These are phyloP conservation scores for Aythya baeri DNA, from an alignment of 2,113 vertebrate species.

Conservation along the genomic window DNA sequence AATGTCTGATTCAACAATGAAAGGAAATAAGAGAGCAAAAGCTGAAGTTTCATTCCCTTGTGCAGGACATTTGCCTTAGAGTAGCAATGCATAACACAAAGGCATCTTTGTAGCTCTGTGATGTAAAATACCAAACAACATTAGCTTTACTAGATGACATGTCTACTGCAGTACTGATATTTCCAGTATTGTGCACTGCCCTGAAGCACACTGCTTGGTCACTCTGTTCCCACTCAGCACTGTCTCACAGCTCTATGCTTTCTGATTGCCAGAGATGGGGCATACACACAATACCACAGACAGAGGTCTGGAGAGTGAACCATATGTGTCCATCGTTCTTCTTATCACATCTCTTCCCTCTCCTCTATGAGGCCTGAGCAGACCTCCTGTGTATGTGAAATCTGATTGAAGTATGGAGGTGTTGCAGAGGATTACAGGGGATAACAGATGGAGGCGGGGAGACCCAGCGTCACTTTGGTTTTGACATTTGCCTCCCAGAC, in stretches of 20 bases:
- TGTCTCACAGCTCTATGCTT: background rate
- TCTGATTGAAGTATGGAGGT: background rate
- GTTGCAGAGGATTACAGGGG: background rate
- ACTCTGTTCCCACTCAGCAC: fast-evolving
- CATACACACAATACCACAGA: fast-evolving
- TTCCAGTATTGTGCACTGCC: background rate
- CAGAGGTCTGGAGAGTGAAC: background rate
- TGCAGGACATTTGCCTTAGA: background rate
- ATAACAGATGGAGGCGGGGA: background rate
- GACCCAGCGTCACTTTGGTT: background rate
- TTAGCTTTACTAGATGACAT: background rate
- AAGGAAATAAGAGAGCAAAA: background rate
- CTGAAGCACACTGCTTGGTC: background rate
- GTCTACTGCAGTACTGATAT: background rate
- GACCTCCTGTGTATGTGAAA: background rate
- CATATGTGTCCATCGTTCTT: background rate
- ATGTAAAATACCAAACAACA: background rate
- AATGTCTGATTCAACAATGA: background rate
- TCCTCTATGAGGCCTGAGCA: background rate
- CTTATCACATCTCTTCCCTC: background rate
- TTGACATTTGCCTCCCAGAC: background rate
- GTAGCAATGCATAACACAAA: background rate
- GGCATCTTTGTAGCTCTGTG: fast-evolving
- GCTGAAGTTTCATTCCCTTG: background rate
- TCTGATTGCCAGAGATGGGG: background rate